Evolutionary conservation across 2,113 vertebrate species (phyloP), one percentile per base, ranked within the genome.

Genomic region (Amphiprion percula): DNA sequence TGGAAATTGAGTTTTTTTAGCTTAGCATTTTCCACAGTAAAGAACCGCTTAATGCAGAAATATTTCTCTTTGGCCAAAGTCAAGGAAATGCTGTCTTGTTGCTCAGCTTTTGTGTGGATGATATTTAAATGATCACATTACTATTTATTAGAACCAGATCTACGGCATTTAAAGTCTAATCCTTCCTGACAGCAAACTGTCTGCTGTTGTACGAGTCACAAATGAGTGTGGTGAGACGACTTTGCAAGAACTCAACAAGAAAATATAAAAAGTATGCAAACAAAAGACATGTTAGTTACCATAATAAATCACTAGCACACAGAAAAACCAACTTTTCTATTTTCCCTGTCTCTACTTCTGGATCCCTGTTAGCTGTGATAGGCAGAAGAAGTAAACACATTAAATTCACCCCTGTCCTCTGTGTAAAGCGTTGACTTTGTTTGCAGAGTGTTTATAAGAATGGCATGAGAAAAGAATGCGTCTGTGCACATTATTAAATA

Each of bases 1-100:
- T 63, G 54, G n/a, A 82, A 71, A 84, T 41, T 62, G 47, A 79
- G 54, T 74, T 75, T 68, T 54, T 12, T 62, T n/a, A 24, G 56
- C 46, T 33, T 61, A 37, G 33, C 8, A 37, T 76, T 56, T 56
- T 64, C 66, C 77, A 62, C 77, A 79, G n/a, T 10, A 5, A 64
- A 50, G 17, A 26, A 56, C 10, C 2, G 39, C 16, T 46, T 49
- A 17, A 37, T 66, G 21, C 39, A 70, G 60, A 81, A 24, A 10
- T 17, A 12, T 56, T 70, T 64, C 59, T 49, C 11, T 30, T 46
- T 55, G 15, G 46, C 28, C 4, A n/a, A 61, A 23, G 44, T 44
- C 50, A 74, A 26, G 0, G 30, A 5, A 66, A 70, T 37, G 4
- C 9, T 64, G 21, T 53, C 16, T 56, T 46, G 15, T 59, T 46